Percentiles rank a stretch among this genome's conserved stretches.
phyloP scores from a whole-genome alignment of 1,140 invertebrate species.

The Brachionus paranguensis region DNA sequence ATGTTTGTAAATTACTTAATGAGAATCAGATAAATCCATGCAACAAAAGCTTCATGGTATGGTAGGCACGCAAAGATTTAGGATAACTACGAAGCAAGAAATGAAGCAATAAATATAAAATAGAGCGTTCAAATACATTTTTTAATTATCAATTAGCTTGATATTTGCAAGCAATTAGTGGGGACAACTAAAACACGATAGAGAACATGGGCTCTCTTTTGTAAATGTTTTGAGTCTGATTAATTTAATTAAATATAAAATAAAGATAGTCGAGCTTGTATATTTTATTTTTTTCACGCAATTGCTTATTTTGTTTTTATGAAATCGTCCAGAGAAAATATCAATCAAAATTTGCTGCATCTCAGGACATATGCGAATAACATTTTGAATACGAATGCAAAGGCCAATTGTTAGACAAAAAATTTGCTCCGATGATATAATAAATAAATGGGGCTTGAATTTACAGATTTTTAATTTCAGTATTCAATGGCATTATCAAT shows the following conservation, averaged over 20 bases:
- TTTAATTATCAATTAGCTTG: conserved; percentile 34
- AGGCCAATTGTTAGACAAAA: not conserved
- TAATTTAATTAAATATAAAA: conserved; percentile 24
- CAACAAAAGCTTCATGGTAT: not conserved
- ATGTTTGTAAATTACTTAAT: not conserved
- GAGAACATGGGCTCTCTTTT: not conserved
- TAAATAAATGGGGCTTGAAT: not conserved
- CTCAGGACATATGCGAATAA: not conserved
- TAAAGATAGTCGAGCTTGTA: not conserved
- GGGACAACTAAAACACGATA: not conserved
- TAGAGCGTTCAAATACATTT: not conserved
- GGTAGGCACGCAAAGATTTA: conserved; percentile 6
- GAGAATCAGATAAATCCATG: not conserved
- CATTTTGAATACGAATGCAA: not conserved
- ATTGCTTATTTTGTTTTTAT: not conserved
- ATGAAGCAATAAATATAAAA: not conserved
- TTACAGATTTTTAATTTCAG: not conserved
- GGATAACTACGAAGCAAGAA: not conserved
- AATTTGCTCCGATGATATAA: not conserved
- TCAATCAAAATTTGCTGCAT: not conserved
- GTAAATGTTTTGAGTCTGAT: conserved; percentile 25
- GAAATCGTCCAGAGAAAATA: not conserved
- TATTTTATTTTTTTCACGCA: conserved; percentile 9
- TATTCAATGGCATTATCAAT: not conserved
- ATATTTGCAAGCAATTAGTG: conserved; percentile 28